Evolutionary conservation across 92 coral and sea anemone genomes (phyloP).

Genomic region (Desmophyllum pertusum): DNA sequence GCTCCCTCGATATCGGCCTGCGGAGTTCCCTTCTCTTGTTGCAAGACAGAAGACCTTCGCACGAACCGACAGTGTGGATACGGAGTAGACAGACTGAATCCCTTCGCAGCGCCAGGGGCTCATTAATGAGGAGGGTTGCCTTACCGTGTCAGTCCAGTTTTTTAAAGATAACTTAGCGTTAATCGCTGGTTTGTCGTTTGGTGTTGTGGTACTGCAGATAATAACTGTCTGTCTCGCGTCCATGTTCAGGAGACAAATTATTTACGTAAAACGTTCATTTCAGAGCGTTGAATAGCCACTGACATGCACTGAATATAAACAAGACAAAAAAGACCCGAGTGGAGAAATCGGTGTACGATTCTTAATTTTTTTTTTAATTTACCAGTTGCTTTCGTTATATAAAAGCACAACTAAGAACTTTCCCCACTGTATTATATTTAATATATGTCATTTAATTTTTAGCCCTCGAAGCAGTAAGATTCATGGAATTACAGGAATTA

Average conservation of each 20-base stretch:
- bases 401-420: too few relatives aligned
- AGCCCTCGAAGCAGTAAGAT: too few relatives aligned
- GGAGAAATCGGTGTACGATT: neutral
- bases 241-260: constrained; percentile 56
- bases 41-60: constrained; percentile 55
- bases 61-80: constrained; percentile 89
- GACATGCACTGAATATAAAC: neutral
- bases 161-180: constrained; percentile 56
- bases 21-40: constrained; percentile 93
- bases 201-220: constrained; percentile 48
- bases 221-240: constrained; percentile 57
- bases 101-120: constrained; percentile 10
- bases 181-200: constrained; percentile 54
- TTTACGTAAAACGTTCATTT: constrained; percentile 20
- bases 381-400: too few relatives aligned
- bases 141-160: constrained; percentile 66
- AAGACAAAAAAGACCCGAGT: neutral
- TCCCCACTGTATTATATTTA: too few relatives aligned
- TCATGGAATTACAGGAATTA: too few relatives aligned
- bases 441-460: too few relatives aligned
- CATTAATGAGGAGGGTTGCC: constrained; percentile 76
- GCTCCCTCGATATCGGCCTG: constrained; percentile 62
- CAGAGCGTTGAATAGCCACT: neutral
- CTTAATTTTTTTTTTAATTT: too few relatives aligned
- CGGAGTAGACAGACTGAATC: constrained; percentile 31